phyloP scores from a whole-genome alignment of 2,113 vertebrate species.

The Willisornis vidua region DNA sequence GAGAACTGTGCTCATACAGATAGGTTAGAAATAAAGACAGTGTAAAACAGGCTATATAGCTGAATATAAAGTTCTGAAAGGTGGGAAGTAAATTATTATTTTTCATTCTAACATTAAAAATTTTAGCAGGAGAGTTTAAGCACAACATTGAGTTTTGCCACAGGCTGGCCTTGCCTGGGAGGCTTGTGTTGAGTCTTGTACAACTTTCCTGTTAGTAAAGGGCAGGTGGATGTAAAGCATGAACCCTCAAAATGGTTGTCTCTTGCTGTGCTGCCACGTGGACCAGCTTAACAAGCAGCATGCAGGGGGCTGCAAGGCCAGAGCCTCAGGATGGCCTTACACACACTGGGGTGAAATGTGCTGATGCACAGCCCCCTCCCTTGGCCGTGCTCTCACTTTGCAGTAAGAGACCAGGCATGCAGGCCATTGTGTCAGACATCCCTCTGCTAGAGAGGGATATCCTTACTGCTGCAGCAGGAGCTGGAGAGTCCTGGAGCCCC shows the following conservation, averaged over 20 bases:
- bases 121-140: background rate
- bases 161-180: background rate
- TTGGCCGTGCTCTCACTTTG: accelerated
- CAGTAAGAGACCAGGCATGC: accelerated
- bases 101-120: background rate
- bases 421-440: accelerated
- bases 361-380: background rate
- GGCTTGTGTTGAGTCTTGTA: background rate
- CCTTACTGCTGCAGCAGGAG: no score
- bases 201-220: background rate
- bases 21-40: background rate
- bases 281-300: background rate
- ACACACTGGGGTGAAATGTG: background rate
- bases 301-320: background rate
- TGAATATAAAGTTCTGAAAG: background rate
- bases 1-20: background rate
- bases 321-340: background rate
- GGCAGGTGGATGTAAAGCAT: background rate
- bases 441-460: background rate
- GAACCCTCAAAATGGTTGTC: background rate
- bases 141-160: background rate
- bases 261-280: accelerated
- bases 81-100: background rate
- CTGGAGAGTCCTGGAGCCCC: background rate
- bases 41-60: background rate